phyloP scores from a whole-genome alignment of 35 echinoderm and acorn worm genomes.

The Hemicentrotus pulcherrimus region DNA sequence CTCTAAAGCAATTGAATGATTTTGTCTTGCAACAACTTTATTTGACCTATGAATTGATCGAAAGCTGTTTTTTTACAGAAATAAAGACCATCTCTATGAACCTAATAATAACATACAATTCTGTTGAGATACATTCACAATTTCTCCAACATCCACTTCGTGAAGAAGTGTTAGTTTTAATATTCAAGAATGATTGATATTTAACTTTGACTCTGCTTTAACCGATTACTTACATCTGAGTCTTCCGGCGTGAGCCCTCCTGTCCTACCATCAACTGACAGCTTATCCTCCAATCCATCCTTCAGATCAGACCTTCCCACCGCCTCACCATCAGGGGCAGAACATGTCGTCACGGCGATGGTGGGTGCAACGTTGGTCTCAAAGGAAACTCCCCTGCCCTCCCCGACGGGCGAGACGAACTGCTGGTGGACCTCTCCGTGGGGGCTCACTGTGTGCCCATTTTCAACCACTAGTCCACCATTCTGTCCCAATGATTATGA shows the following conservation, averaged over 20 bases:
- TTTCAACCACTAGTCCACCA: background rate
- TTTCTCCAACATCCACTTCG: too few species aligned
- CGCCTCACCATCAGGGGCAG: background rate
- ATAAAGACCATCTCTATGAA: too few species aligned
- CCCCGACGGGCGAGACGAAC: background rate
- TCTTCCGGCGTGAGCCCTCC: conserved; percentile 17
- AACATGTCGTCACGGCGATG: conserved; percentile 51
- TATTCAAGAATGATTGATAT: too few species aligned
- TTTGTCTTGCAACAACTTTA: too few species aligned
- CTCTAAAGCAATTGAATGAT: too few species aligned
- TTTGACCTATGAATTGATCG: too few species aligned
- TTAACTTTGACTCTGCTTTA: too few species aligned
- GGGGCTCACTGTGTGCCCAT: background rate
- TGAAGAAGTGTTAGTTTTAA: too few species aligned
- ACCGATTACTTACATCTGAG: conserved; percentile 20
- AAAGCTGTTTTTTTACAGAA: too few species aligned
- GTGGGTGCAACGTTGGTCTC: conserved; percentile 38
- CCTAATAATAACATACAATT: too few species aligned
- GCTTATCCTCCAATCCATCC: conserved; percentile 23
- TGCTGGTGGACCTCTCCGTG: background rate
- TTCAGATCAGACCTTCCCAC: background rate
- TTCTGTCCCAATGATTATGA: background rate
- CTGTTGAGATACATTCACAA: too few species aligned
- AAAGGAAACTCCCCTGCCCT: background rate
- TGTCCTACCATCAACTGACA: conserved; percentile 36